Evolutionary conservation across 2,888 invertebrate genomes (phyloP), one percentile per base, ranked within the genome.

Genomic region (Leptinotarsa rubiginosa): DNA sequence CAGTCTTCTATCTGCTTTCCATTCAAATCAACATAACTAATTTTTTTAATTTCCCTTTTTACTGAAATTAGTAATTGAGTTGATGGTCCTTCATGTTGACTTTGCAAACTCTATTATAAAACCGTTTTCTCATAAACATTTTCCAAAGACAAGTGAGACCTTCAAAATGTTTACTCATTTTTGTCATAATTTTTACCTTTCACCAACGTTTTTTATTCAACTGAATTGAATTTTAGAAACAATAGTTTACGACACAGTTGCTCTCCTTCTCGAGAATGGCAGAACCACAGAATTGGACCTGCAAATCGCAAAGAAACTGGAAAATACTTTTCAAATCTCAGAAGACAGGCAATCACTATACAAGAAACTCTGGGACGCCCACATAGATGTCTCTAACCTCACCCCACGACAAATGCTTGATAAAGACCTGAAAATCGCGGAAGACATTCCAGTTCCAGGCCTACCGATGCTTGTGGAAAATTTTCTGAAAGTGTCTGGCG

Each of bases 201-300:
- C 10, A 0, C 41, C 41, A 41, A 41, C 2, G 41, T 41, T 41
- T 41, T 25, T 41, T 2, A 41, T 41, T 41, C 47, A 18, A 22
- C n/a, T 49, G 15, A 41, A 47, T 49, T 41, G 22, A 25, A n/a
- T 88, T 89, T 62, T 86, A 95, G 95, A 92, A 56, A 91, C 95
- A 0, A 96, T 97, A 76, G 86, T 96, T 65, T 88, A 95, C 80
- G 97, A 97, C 84, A 96, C 96, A 0, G 92, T 93, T 0, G 96
- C 95, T 83, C 92, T 96, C 80, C 92, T 92, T 0, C 88, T 89
- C 49, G 89, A 90, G 25, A 92, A 93, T 0, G 91, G 92, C 66
- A 92, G 93, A 79, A 92, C 91, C 0, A 95, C 92, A 0, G 87
- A 90, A 0, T 89, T 91, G 65, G 97, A 97, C 84, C 83, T 90